Evolutionary conservation across 2,113 vertebrate species (phyloP), one percentile per base, ranked within the genome.

Genomic region (Poeciliopsis turrubarensis): DNA sequence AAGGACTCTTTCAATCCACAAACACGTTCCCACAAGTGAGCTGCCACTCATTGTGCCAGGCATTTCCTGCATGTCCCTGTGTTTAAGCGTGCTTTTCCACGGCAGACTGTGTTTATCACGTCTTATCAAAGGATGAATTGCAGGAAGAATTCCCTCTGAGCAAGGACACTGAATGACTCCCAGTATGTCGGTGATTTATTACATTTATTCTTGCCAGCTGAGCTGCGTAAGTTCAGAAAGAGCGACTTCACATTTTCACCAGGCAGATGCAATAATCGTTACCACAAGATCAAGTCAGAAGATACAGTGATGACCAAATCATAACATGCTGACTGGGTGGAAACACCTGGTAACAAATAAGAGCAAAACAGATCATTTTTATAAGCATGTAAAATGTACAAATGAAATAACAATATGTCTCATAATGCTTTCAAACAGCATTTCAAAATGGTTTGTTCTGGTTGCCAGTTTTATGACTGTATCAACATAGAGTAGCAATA

Each of bases 81-180:
- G 47, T 72, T 80, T 72, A 31, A 5, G 32, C 62, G 82, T 60
- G 44, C 75, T 65, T 67, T 4, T 68, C n/a, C 73, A 19, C 9
- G 65, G 41, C 32, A 61, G 73, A 51, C 65, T 32, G 61, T 70
- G 81, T 85, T 73, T 80, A 71, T 84, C 73, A 73, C 44, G 76
- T 44, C 60, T 85, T 77, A 83, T 85, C 64, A 4, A 77, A 73
- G 64, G 77, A 87, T 89, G 78, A 64, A 62, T 78, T 73, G 60
- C 65, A 70, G 75, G 72, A 73, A 76, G 64, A 73, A 73, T 73
- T 84, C 74, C 80, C 83, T 66, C 65, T 51, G 74, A 83, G 75
- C 86, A 83, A 89, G 85, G 86, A 70, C 84, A 80, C 60, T 44
- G 71, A 79, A 83, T 71, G 86, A 75, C 79, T 72, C 31, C 77